A percentile compares a stretch with the other conserved stretches of the same genome.
phyloP scores from a whole-genome alignment of 2,113 vertebrate species.

The Oreochromis tanganicae region DNA sequence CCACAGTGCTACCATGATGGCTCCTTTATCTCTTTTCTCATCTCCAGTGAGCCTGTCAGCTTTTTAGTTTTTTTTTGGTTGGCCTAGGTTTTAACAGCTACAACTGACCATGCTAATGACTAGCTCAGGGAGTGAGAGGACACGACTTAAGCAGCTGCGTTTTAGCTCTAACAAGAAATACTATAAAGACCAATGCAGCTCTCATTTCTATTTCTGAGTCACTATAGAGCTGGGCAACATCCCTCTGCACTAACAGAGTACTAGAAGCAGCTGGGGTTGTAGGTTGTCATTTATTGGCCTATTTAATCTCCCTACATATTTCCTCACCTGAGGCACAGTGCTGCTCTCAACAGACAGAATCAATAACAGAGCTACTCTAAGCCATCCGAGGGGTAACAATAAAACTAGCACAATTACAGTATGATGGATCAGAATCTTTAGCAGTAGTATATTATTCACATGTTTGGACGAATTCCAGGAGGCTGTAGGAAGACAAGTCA shows the following conservation, averaged over 20 bases:
- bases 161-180: slow-evolving; percentile 39
- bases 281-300: slow-evolving; percentile 61
- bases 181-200: slow-evolving; percentile 11
- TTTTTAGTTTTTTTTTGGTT: neutral
- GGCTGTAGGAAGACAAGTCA: neutral
- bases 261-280: slow-evolving; percentile 28
- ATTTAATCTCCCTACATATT: slow-evolving; percentile 60
- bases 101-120: slow-evolving; percentile 31
- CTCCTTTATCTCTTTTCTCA: slow-evolving; percentile 50
- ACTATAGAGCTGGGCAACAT: neutral
- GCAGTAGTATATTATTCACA: slow-evolving; percentile 48
- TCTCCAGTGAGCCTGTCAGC: slow-evolving; percentile 30
- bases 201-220: slow-evolving; percentile 25
- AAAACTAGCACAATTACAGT: slow-evolving; percentile 50
- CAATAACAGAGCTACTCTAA: slow-evolving; percentile 30
- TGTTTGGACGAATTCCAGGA: slow-evolving; percentile 22
- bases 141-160: neutral
- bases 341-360: slow-evolving; percentile 51
- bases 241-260: slow-evolving; percentile 32
- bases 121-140: slow-evolving; percentile 17
- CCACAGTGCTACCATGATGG: slow-evolving; percentile 33
- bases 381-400: slow-evolving; percentile 42
- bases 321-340: slow-evolving; percentile 29
- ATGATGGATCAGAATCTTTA: slow-evolving; percentile 33
- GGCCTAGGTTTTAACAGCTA: slow-evolving; percentile 35